Conservation (phyloP, 2,888 invertebrate genomes). For the Xestia c-nigrum region DNA sequence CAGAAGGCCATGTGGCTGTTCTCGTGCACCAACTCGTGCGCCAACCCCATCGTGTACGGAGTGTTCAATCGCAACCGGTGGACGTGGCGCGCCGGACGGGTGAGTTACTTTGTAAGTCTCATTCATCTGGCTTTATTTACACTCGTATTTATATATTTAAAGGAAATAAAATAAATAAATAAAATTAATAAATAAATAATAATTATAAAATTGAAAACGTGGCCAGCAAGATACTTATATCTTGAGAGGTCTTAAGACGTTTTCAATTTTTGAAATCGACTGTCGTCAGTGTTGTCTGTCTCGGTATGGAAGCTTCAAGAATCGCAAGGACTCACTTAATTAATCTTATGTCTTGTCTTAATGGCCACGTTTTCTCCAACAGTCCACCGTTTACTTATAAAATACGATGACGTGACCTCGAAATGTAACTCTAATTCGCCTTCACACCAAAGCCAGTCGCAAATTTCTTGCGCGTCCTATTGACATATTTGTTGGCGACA, state of each 20-base stretch:
- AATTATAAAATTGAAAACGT: too few relatives aligned
- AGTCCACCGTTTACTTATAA: neutral
- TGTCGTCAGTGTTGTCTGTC: neutral
- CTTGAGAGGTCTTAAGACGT: neutral
- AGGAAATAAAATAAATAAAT: too few relatives aligned
- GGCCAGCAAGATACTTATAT: too few relatives aligned
- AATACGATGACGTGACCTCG: neutral
- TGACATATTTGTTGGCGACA: neutral
- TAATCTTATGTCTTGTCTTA: neutral
- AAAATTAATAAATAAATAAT: too few relatives aligned
- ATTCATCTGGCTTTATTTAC: conserved; percentile 22
- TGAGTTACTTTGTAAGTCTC: conserved; percentile 71
- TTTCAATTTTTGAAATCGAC: neutral
- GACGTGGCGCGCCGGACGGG: conserved; percentile 83
- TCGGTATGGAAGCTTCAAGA: too few relatives aligned
- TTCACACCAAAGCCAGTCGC: neutral
- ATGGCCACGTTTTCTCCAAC: neutral
- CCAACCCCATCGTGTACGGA: conserved; percentile 99
- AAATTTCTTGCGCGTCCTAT: neutral
- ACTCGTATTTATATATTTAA: neutral
- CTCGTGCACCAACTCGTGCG: conserved; percentile 98
- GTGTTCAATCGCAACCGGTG: conserved; percentile 94
- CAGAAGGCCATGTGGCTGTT: conserved; percentile 97
- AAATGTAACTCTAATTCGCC: neutral
- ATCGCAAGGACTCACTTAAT: neutral